phyloP scores from a whole-genome alignment of 1,140 invertebrate species.

The Acromyrmex charruanus region DNA sequence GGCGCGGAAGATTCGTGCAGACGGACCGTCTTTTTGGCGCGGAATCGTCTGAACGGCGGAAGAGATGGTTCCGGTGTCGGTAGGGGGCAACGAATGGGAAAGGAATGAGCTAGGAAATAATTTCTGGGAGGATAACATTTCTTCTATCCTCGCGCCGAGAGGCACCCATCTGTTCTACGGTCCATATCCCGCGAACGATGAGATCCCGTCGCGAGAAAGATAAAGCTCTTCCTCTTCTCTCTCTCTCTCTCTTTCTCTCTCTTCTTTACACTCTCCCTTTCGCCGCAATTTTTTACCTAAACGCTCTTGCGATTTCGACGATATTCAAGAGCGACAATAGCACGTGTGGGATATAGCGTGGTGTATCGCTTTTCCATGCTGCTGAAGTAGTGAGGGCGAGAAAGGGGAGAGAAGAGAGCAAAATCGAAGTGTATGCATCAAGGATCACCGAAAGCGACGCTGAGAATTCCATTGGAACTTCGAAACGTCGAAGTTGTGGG shows the following conservation, averaged over 20 bases:
- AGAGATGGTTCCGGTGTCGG: slow-evolving; percentile 11
- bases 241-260: neutral
- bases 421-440: slow-evolving; percentile 41
- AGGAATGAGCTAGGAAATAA: slow-evolving; percentile 60
- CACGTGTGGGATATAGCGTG: neutral
- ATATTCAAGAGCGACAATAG: slow-evolving; percentile 51
- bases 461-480: slow-evolving; percentile 40
- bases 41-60: slow-evolving; percentile 37
- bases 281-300: slow-evolving; percentile 66
- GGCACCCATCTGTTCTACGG: slow-evolving; percentile 72
- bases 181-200: slow-evolving; percentile 72
- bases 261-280: neutral
- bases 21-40: slow-evolving; percentile 60
- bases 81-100: neutral
- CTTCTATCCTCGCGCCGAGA: slow-evolving; percentile 52
- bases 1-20: slow-evolving; percentile 59
- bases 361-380: slow-evolving; percentile 48
- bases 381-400: neutral
- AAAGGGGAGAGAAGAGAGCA: neutral
- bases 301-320: slow-evolving; percentile 22
- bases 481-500: slow-evolving; percentile 17
- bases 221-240: neutral
- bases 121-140: slow-evolving; percentile 71
- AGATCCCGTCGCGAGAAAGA: slow-evolving; percentile 41
- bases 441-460: slow-evolving; percentile 44